Percentiles rank a stretch among this genome's conserved stretches.
Conservation (phyloP, 2,113 vertebrate species). For the Platanista minor region DNA sequence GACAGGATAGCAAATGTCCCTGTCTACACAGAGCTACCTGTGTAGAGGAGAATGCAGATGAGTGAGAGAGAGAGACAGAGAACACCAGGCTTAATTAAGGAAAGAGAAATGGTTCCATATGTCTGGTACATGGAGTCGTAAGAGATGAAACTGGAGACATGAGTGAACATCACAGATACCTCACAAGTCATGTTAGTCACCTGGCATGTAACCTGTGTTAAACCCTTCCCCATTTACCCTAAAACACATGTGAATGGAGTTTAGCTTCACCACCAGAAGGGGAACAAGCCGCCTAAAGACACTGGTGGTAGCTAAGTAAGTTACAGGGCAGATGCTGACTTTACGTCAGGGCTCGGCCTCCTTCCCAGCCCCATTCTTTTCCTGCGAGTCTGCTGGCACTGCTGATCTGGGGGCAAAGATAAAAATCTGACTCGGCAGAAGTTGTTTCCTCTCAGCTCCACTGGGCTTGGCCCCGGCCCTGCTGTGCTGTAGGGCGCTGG, state of each 20-base stretch:
- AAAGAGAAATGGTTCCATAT: neutral
- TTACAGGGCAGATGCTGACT: neutral
- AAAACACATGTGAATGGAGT: neutral
- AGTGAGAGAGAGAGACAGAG: neutral
- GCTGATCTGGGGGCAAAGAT: neutral
- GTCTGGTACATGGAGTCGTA: neutral
- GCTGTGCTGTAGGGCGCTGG: constrained; percentile 13
- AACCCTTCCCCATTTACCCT: neutral
- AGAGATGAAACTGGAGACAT: neutral
- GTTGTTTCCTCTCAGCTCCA: constrained; percentile 7
- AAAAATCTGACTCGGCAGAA: neutral
- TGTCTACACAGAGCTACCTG: neutral
- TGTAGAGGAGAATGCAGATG: neutral
- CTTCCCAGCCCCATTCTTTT: neutral
- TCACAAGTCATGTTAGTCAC: neutral
- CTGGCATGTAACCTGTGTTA: neutral
- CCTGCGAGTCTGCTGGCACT: neutral
- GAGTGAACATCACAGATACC: neutral
- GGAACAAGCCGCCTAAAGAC: neutral
- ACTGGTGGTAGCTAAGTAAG: neutral
- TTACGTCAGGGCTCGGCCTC: neutral
- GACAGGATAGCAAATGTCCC: neutral
- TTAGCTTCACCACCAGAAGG: neutral
- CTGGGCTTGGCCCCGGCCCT: neutral
- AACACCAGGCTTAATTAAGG: neutral